Conservation (phyloP, 2,888 invertebrate species). For the Sesamia inferens region DNA sequence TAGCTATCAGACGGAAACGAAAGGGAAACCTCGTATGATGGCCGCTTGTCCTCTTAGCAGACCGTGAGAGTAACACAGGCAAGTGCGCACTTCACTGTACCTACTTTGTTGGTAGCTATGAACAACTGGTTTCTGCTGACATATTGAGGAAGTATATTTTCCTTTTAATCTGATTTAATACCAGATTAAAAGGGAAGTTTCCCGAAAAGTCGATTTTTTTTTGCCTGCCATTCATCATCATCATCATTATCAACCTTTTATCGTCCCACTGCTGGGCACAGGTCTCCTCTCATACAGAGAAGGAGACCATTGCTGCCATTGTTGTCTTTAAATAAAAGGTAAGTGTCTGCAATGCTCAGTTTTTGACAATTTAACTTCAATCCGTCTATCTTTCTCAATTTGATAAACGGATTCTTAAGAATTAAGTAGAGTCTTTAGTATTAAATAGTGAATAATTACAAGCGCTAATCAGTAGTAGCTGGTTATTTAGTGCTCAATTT, state of each 20-base stretch:
- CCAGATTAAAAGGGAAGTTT: too few species aligned
- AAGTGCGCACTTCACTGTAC: conserved; percentile 17
- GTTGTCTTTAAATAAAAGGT: not conserved
- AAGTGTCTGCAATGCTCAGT: not conserved
- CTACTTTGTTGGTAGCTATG: not conserved
- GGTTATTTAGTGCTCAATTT: conserved; percentile 50
- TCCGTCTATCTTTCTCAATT: not conserved
- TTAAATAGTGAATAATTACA: conserved; percentile 36
- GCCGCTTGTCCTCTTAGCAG: conserved; percentile 11
- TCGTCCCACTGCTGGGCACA: too few species aligned
- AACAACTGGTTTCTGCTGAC: conserved; percentile 23
- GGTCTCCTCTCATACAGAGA: too few species aligned
- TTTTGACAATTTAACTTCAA: not conserved
- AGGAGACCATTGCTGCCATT: too few species aligned
- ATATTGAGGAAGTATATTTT: not conserved
- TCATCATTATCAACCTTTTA: too few species aligned
- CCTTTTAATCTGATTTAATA: not conserved
- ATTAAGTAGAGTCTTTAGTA: too few species aligned
- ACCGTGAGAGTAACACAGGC: conserved; percentile 10
- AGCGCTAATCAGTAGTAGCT: conserved; percentile 19
- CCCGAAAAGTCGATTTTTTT: too few species aligned
- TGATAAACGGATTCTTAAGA: not conserved
- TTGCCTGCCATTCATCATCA: too few species aligned
- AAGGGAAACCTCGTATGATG: conserved; percentile 47
- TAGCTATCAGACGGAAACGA: conserved; percentile 49